Conservation (phyloP, 1,140 invertebrate species). For the Drosophila nigrodunni region DNA sequence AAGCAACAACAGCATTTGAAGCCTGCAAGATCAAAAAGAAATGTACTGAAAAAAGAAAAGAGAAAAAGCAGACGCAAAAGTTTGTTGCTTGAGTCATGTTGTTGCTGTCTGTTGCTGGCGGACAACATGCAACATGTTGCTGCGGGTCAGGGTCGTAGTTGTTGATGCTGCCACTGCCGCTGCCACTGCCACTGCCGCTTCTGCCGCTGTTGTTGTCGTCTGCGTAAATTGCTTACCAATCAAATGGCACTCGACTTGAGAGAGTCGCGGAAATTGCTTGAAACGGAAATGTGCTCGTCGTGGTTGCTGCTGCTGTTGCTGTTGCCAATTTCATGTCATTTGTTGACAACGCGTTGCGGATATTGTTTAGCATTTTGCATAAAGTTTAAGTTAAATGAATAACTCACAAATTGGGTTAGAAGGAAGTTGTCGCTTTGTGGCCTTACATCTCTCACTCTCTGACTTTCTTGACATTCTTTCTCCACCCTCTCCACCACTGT, state of each 20-base stretch:
- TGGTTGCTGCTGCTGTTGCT: slow-evolving; percentile 35
- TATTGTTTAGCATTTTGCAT: slow-evolving; percentile 80
- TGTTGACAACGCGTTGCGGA: slow-evolving; percentile 77
- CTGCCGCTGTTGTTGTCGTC: slow-evolving; percentile 46
- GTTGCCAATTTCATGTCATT: slow-evolving; percentile 78
- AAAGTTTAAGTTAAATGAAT: slow-evolving; percentile 37
- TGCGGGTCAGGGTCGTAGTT: slow-evolving; percentile 67
- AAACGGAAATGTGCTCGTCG: slow-evolving; percentile 77
- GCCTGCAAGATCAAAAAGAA: slow-evolving; percentile 62
- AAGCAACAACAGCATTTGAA: slow-evolving; percentile 68
- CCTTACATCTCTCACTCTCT: background rate
- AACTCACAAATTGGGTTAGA: slow-evolving; percentile 62
- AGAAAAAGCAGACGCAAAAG: background rate
- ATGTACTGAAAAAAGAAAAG: slow-evolving; percentile 6
- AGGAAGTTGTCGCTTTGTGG: slow-evolving; percentile 64
- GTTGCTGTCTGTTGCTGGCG: slow-evolving; percentile 25
- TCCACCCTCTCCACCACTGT: slow-evolving; percentile 6
- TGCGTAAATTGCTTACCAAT: slow-evolving; percentile 77
- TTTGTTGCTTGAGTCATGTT: slow-evolving; percentile 23
- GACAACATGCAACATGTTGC: slow-evolving; percentile 76
- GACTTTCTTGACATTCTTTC: background rate
- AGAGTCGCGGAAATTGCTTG: slow-evolving; percentile 79
- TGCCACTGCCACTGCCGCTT: background rate
- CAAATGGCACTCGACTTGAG: slow-evolving; percentile 65
- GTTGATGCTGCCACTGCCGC: slow-evolving; percentile 5